Percentiles rank a stretch among this genome's conserved stretches.
phyloP scores from a whole-genome alignment of 2,888 invertebrate species.

The Penaeus monodon region DNA sequence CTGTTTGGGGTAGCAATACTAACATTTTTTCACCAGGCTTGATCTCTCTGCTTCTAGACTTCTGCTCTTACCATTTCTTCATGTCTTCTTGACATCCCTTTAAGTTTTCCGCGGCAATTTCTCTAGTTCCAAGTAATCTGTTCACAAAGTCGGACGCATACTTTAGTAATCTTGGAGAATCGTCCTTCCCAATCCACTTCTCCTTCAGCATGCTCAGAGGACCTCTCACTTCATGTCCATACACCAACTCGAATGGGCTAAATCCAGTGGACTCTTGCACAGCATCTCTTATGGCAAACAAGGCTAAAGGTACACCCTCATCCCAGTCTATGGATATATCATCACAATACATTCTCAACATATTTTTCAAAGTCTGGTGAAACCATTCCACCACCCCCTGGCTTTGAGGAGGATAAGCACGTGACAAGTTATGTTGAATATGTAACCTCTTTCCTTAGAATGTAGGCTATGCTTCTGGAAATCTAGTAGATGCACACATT shows the following conservation, averaged over 20 bases:
- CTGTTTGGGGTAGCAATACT: neutral
- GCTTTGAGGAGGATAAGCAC: too few relatives aligned
- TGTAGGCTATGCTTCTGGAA: too few relatives aligned
- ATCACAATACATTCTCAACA: too few relatives aligned
- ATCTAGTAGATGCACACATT: too few relatives aligned
- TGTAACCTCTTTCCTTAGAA: too few relatives aligned
- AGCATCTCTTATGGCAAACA: too few relatives aligned
- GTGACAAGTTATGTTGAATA: too few relatives aligned
- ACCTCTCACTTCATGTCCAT: conserved; percentile 21
- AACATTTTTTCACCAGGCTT: neutral
- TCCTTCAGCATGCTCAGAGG: conserved; percentile 7
- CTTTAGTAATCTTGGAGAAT: neutral
- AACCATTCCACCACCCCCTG: too few relatives aligned
- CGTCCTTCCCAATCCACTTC: neutral
- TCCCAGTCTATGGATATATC: too few relatives aligned
- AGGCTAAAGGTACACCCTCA: conserved; percentile 14
- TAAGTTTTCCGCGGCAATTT: neutral
- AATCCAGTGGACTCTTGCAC: conserved; percentile 11
- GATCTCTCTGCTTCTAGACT: neutral
- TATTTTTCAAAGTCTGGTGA: too few relatives aligned
- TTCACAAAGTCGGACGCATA: neutral
- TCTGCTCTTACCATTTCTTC: neutral
- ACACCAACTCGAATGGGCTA: conserved; percentile 24
- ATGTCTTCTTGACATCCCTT: neutral
- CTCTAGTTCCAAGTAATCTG: neutral